Conservation (phyloP, 1,140 invertebrate genomes). For the Trichoplusia ni region DNA sequence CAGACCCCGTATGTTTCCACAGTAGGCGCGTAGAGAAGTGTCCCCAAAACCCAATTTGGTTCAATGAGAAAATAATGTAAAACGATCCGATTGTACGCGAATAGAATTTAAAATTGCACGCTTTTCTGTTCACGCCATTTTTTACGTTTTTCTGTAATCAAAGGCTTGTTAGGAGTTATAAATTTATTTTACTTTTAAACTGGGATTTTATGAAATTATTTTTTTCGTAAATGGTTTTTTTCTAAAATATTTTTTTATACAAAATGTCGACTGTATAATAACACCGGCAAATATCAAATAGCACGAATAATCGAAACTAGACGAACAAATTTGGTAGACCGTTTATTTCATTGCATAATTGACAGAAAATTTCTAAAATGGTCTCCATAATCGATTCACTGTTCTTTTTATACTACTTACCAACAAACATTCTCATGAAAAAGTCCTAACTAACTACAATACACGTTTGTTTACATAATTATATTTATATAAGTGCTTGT, state of each 20-base stretch:
- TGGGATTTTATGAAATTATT: not conserved
- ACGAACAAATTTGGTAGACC: no score
- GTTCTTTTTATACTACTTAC: no score
- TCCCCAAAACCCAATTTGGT: constrained; percentile 47
- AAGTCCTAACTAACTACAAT: no score
- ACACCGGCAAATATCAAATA: no score
- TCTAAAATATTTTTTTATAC: no score
- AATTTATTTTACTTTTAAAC: constrained; percentile 8
- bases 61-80: constrained; percentile 56
- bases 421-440: no score
- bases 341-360: no score
- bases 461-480: not conserved
- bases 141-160: constrained; percentile 13
- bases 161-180: constrained; percentile 22
- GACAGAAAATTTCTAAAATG: no score
- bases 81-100: constrained; percentile 43
- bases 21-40: constrained; percentile 3
- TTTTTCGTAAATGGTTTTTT: no score
- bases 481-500: not conserved
- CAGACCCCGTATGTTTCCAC: constrained; percentile 21
- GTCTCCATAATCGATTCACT: no score
- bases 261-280: no score
- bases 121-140: constrained; percentile 21
- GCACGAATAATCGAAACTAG: no score
- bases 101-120: constrained; percentile 41